phyloP scores from a whole-genome alignment of 2,113 vertebrate species.

The Podarcis cretensis region DNA sequence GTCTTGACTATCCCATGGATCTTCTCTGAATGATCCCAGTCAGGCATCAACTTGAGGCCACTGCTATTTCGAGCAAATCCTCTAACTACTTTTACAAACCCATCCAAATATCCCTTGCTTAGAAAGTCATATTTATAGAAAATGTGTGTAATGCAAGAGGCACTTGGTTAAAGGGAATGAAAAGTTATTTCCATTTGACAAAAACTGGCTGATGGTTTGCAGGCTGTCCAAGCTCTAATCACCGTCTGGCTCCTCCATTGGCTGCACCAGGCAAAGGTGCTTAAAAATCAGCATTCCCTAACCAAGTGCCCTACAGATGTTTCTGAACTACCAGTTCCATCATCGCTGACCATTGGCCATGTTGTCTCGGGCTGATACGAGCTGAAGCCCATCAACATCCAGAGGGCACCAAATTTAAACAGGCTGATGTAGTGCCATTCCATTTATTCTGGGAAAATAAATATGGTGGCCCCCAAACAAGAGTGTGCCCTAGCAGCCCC shows the following conservation, averaged over 20 bases:
- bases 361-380: background rate
- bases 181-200: constrained; percentile 36
- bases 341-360: background rate
- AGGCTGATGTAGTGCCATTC: background rate
- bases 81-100: constrained; percentile 4
- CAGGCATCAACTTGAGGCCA: constrained; percentile 24
- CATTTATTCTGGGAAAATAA: background rate
- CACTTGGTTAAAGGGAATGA: constrained; percentile 43
- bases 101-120: constrained; percentile 7
- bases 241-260: background rate
- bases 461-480: background rate
- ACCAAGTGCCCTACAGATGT: background rate
- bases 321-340: too few species aligned
- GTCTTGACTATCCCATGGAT: background rate
- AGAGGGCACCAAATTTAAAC: too few species aligned
- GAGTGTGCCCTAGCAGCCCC: too few species aligned
- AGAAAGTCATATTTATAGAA: constrained; percentile 51
- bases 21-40: constrained; percentile 14
- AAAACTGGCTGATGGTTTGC: constrained; percentile 13
- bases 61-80: constrained; percentile 19
- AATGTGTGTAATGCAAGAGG: constrained; percentile 24
- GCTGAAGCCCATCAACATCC: background rate
- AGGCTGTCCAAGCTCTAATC: background rate
- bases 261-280: background rate
- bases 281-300: background rate